Evolutionary conservation across 2,888 invertebrate genomes (phyloP).

Genomic region (Eulithis prunata): DNA sequence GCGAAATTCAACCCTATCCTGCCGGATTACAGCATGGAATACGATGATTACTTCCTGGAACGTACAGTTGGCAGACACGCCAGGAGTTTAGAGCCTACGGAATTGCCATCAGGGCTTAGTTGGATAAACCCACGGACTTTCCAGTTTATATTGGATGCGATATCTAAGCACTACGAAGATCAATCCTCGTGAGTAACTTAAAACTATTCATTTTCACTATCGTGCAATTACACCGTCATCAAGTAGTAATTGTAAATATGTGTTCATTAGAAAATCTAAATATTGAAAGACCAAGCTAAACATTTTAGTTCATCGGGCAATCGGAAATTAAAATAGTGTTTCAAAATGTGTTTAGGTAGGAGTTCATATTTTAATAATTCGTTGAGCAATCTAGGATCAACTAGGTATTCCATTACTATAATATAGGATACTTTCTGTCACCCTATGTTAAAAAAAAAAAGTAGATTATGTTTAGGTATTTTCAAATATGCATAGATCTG

Average conservation of each 20-base stretch:
- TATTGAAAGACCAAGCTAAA: too few species aligned
- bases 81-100: constrained; percentile 66
- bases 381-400: neutral
- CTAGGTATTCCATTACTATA: neutral
- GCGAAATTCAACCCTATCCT: constrained; percentile 93
- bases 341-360: neutral
- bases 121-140: constrained; percentile 86
- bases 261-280: neutral
- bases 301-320: too few species aligned
- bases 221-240: constrained; percentile 39
- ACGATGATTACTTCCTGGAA: constrained; percentile 89
- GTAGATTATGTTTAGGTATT: neutral
- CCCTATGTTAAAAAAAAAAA: constrained; percentile 49
- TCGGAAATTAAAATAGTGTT: neutral
- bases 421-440: constrained; percentile 56
- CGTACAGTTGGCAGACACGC: constrained; percentile 84
- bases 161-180: constrained; percentile 68
- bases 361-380: neutral
- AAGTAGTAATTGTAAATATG: constrained; percentile 32
- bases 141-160: constrained; percentile 87
- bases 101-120: constrained; percentile 72
- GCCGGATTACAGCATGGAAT: constrained; percentile 90
- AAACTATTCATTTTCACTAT: constrained; percentile 18
- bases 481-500: constrained; percentile 38
- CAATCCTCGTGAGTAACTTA: constrained; percentile 48